Percentiles rank a stretch among this genome's conserved stretches.
Evolutionary conservation across 2,888 invertebrate species (phyloP).

Genomic region (Tinea semifulvella): DNA sequence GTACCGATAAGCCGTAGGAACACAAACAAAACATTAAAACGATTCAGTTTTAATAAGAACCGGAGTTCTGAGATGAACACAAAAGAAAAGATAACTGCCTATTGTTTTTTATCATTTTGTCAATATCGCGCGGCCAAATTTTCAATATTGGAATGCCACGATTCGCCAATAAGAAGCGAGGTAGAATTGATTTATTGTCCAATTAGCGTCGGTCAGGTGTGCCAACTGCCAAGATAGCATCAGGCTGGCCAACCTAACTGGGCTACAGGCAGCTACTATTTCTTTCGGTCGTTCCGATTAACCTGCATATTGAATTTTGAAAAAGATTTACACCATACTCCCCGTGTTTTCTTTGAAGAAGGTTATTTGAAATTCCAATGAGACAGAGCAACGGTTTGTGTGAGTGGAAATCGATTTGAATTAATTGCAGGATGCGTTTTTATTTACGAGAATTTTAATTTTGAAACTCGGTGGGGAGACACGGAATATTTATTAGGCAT

Average conservation of each 20-base stretch:
- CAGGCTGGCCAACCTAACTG: slow-evolving; percentile 62
- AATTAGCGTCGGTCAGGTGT: slow-evolving; percentile 68
- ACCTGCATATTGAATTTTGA: slow-evolving; percentile 64
- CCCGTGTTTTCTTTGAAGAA: slow-evolving; percentile 42
- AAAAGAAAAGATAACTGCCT: slow-evolving; percentile 62
- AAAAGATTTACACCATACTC: slow-evolving; percentile 62
- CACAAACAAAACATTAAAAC: slow-evolving; percentile 52
- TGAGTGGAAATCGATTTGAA: slow-evolving; percentile 63
- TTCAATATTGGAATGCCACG: slow-evolving; percentile 67
- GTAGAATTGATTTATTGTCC: slow-evolving; percentile 68
- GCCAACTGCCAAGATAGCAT: slow-evolving; percentile 68
- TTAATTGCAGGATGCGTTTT: slow-evolving; percentile 53
- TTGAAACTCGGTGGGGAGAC: slow-evolving; percentile 22
- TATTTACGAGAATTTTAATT: slow-evolving; percentile 50
- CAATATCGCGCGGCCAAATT: slow-evolving; percentile 67
- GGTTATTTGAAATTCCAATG: slow-evolving; percentile 64
- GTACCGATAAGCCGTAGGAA: slow-evolving; percentile 53
- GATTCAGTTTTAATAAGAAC: slow-evolving; percentile 60
- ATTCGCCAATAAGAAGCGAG: slow-evolving; percentile 66
- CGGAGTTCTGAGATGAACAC: slow-evolving; percentile 60
- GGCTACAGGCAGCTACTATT: slow-evolving; percentile 34
- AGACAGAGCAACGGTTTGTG: slow-evolving; percentile 43
- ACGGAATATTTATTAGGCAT: background rate
- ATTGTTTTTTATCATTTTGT: slow-evolving; percentile 66
- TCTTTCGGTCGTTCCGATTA: slow-evolving; percentile 55